These are phyloP conservation scores for Gopherus flavomarginatus DNA, from an alignment of 2,113 vertebrate genomes.

Conservation along the genomic window DNA sequence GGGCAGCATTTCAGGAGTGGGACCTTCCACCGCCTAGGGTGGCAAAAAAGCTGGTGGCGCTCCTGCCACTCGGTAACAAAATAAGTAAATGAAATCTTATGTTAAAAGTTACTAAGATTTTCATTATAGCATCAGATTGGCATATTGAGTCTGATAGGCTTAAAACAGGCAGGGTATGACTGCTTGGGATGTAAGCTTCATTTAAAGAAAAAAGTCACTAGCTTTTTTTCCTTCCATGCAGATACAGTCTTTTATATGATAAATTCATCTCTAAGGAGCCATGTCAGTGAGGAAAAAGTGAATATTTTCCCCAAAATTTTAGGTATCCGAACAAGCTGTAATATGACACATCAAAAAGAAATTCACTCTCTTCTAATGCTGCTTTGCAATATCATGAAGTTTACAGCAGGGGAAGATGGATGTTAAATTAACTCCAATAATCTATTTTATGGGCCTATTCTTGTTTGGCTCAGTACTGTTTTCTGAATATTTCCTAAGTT, in stretches of 20 bases:
- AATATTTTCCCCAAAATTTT: not conserved
- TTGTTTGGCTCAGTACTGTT: too few relatives aligned
- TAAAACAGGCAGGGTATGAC: not conserved
- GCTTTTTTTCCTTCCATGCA: not conserved
- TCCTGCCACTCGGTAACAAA: too few relatives aligned
- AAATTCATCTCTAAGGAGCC: not conserved
- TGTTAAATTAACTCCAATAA: too few relatives aligned
- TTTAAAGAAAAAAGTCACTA: not conserved
- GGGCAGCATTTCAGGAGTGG: too few relatives aligned
- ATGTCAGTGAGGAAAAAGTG: not conserved
- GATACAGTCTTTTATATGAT: not conserved
- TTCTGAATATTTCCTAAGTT: too few relatives aligned
- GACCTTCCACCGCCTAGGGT: too few relatives aligned
- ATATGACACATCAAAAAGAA: not conserved
- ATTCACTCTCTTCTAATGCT: not conserved
- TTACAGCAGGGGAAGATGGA: not conserved
- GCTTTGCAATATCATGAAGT: not conserved
- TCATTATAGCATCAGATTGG: not conserved
- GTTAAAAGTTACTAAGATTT: not conserved
- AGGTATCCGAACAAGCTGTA: not conserved
- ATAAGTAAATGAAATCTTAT: too few relatives aligned
- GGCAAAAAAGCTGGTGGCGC: too few relatives aligned
- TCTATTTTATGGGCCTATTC: too few relatives aligned
- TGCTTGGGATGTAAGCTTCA: rapidly evolving
- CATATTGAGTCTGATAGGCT: not conserved